Conservation (phyloP, 2,888 invertebrate genomes). For the Stenodema calcarata region DNA sequence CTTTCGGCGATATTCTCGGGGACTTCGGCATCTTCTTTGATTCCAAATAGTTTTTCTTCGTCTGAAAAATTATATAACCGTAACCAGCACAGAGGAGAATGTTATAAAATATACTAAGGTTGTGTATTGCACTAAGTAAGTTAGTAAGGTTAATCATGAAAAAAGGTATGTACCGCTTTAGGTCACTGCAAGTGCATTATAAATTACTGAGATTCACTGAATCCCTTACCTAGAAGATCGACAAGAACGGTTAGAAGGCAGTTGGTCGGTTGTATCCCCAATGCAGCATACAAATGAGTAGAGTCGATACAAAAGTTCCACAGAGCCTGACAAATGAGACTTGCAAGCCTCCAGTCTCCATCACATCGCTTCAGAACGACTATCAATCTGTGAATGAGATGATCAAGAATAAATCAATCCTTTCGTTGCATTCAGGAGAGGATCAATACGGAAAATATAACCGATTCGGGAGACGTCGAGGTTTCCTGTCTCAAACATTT, state of each 20-base stretch:
- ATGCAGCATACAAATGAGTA: conserved; percentile 63
- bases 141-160: no score
- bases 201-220: no score
- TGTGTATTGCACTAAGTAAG: no score
- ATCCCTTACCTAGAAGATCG: conserved; percentile 66
- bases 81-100: no score
- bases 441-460: not conserved
- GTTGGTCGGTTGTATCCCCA: conserved; percentile 65
- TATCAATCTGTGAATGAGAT: conserved; percentile 61
- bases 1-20: conserved; percentile 63
- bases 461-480: no score
- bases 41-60: conserved; percentile 67
- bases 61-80: conserved; percentile 61
- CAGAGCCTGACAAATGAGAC: conserved; percentile 76
- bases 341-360: conserved; percentile 73
- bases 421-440: not conserved
- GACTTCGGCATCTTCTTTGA: conserved; percentile 62
- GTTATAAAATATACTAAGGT: no score
- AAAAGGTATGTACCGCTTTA: no score
- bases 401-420: not conserved
- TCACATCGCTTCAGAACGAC: conserved; percentile 67
- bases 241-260: conserved; percentile 65
- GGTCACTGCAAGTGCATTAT: no score
- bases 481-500: no score
- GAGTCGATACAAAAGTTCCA: conserved; percentile 71